These are phyloP conservation scores for Sepiola atlantica DNA, from an alignment of 2,888 invertebrate species.

Conservation along the genomic window DNA sequence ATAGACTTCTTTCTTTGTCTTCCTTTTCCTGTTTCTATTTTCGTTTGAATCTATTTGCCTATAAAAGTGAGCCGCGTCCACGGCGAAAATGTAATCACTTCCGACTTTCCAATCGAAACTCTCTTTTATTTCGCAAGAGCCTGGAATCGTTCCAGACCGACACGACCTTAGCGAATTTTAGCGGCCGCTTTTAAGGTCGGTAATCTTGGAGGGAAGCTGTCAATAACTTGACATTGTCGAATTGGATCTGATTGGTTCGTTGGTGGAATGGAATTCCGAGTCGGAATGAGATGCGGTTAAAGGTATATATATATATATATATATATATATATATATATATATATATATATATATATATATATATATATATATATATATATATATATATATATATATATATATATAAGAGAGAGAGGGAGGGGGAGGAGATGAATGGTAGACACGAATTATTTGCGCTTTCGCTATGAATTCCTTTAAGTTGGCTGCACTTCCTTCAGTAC, in stretches of 20 bases:
- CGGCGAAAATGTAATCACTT: neutral
- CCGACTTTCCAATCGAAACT: neutral
- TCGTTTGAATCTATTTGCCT: neutral
- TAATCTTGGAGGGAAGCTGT: neutral
- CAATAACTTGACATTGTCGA: constrained; percentile 4
- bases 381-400: too few relatives aligned
- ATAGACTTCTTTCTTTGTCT: neutral
- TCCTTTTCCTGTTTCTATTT: neutral
- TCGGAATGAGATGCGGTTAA: neutral
- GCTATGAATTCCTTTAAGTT: too few relatives aligned
- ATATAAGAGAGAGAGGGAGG: too few relatives aligned
- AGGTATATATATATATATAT: neutral
- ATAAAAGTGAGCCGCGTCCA: neutral
- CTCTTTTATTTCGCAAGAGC: neutral
- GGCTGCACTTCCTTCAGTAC: too few relatives aligned
- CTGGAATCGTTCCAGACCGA: neutral
- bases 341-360: too few relatives aligned
- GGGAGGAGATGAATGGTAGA: too few relatives aligned
- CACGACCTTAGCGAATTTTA: neutral
- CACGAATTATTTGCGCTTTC: too few relatives aligned
- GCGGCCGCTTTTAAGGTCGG: neutral
- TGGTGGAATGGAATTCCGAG: neutral
- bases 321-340: too few relatives aligned
- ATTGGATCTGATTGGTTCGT: neutral
- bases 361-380: too few relatives aligned